Conservation (phyloP, 2,888 invertebrate genomes). For the Gari tellinella region DNA sequence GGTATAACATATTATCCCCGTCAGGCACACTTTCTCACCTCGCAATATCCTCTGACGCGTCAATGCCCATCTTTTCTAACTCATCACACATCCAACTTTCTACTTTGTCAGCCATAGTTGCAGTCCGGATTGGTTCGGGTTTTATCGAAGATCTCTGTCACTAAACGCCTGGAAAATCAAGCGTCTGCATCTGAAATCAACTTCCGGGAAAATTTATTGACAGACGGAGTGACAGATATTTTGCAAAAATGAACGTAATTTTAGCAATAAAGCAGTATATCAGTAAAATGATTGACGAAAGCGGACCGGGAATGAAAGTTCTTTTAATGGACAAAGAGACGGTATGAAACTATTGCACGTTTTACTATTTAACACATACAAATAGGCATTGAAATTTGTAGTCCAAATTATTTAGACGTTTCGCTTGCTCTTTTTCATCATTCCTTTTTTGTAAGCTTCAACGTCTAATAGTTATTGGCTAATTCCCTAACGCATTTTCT, state of each 20-base stretch:
- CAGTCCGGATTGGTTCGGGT: background rate
- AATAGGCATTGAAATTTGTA: too few species aligned
- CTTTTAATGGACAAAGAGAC: conserved; percentile 99
- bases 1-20: too few species aligned
- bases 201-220: too few species aligned
- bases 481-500: too few species aligned
- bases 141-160: too few species aligned
- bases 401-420: too few species aligned
- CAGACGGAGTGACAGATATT: background rate
- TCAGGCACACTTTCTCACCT: conserved; percentile 60
- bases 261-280: conserved; percentile 96
- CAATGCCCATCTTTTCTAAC: conserved; percentile 77
- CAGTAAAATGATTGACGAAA: conserved; percentile 98
- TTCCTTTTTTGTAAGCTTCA: too few species aligned
- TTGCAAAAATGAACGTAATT: conserved; percentile 92
- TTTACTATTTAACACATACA: too few species aligned
- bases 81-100: conserved; percentile 81
- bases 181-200: too few species aligned
- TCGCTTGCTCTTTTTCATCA: too few species aligned
- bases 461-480: too few species aligned
- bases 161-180: too few species aligned
- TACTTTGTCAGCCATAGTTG: conserved; percentile 76
- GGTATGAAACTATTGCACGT: conserved; percentile 85
- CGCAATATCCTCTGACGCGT: conserved; percentile 80
- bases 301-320: conserved; percentile 99